phyloP scores from a whole-genome alignment of 2,888 invertebrate genomes.

The Hirudinaria manillensis region DNA sequence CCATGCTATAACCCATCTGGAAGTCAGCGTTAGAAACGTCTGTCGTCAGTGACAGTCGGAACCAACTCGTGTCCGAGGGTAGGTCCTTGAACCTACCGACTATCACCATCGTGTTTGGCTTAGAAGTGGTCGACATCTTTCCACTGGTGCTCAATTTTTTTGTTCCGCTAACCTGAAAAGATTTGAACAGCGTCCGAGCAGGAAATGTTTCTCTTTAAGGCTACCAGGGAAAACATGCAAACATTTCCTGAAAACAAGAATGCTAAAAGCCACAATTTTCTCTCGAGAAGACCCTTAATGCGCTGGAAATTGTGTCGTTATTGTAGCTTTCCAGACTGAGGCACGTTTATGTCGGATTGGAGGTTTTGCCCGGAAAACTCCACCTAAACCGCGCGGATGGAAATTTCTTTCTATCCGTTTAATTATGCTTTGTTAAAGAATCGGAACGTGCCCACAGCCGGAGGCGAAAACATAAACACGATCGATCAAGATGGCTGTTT shows the following conservation, averaged over 20 bases:
- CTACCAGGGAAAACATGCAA: conserved; percentile 1
- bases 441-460: too few species aligned
- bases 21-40: conserved; percentile 78
- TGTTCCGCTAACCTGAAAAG: conserved; percentile 67
- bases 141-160: conserved; percentile 71
- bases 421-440: too few species aligned
- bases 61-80: conserved; percentile 42
- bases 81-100: conserved; percentile 68
- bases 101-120: conserved; percentile 69
- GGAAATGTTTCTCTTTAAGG: not conserved
- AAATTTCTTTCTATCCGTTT: too few species aligned
- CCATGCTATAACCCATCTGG: conserved; percentile 84
- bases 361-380: conserved; percentile 2
- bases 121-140: conserved; percentile 72
- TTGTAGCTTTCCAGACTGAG: not conserved
- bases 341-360: conserved; percentile 8
- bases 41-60: conserved; percentile 68
- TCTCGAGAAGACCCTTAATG: conserved; percentile 6
- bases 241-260: conserved; percentile 7
- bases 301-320: conserved; percentile 4
- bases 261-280: conserved; percentile 11
- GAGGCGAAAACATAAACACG: too few species aligned
- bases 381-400: too few species aligned
- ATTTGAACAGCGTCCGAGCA: not conserved
- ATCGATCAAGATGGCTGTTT: too few species aligned